Evolutionary conservation across 2,888 invertebrate genomes (phyloP).

Genomic region (Apoda limacodes): DNA sequence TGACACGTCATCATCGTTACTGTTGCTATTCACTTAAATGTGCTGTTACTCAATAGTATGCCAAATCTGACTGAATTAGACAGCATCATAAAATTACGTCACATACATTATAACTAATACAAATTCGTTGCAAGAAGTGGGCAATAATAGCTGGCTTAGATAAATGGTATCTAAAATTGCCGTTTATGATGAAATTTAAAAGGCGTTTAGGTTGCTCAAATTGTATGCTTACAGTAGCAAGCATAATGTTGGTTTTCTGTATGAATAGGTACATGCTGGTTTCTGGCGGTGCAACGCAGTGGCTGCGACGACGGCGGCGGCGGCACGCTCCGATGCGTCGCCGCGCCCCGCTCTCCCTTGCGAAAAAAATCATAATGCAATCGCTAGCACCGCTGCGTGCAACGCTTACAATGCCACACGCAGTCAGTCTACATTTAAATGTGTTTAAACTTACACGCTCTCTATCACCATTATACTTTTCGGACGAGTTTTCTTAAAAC

Average conservation of each 20-base stretch:
- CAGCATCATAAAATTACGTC: too few relatives aligned
- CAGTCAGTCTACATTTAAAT: conserved; percentile 66
- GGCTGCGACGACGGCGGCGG: conserved; percentile 50
- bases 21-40: too few relatives aligned
- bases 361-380: conserved; percentile 69
- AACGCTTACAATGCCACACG: conserved; percentile 55
- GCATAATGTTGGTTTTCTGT: conserved; percentile 25
- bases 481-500: too few relatives aligned
- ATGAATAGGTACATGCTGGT: conserved; percentile 31
- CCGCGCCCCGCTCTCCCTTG: conserved; percentile 45
- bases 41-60: too few relatives aligned
- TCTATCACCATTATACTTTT: conserved; percentile 64
- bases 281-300: conserved; percentile 23
- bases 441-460: conserved; percentile 66
- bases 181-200: too few relatives aligned
- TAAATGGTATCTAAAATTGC: too few relatives aligned
- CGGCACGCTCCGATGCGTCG: conserved; percentile 58
- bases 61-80: too few relatives aligned
- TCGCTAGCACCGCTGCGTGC: conserved; percentile 66
- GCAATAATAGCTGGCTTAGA: too few relatives aligned
- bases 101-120: too few relatives aligned
- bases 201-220: conserved; percentile 19
- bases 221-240: conserved; percentile 23
- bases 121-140: not conserved
- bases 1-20: too few relatives aligned